Evolutionary conservation across 2,113 vertebrate genomes (phyloP).

Genomic region (Myotis brandtii): DNA sequence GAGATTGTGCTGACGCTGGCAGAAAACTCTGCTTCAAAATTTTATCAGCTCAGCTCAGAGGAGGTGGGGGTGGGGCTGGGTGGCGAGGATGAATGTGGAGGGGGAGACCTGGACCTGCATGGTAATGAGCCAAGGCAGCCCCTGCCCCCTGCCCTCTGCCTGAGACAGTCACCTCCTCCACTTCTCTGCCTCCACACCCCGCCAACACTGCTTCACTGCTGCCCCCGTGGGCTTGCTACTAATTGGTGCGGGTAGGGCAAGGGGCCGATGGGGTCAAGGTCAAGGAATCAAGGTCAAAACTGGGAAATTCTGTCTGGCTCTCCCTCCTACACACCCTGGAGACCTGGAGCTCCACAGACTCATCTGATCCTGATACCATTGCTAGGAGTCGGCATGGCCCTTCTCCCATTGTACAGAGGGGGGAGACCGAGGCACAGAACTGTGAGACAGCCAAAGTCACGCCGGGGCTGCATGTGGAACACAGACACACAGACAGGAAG

Average conservation of each 20-base stretch:
- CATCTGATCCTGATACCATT: accelerated
- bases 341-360: not conserved
- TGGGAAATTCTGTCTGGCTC: not conserved
- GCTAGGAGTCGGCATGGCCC: accelerated
- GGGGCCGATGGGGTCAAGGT: not conserved
- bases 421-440: not conserved
- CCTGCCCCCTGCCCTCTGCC: not conserved
- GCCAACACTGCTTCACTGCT: accelerated
- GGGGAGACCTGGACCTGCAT: not conserved
- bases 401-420: not conserved
- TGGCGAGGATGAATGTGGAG: not conserved
- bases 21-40: slow-evolving; percentile 71
- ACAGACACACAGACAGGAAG: not conserved
- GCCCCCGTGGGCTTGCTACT: not conserved
- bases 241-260: accelerated
- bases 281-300: slow-evolving; percentile 11
- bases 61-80: slow-evolving; percentile 12
- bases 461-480: too few species aligned
- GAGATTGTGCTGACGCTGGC: slow-evolving; percentile 82
- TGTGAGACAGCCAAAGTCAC: not conserved
- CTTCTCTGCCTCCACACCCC: not conserved
- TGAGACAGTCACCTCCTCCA: accelerated
- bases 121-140: not conserved
- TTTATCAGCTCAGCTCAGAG: slow-evolving; percentile 67
- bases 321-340: not conserved